Percentiles rank a stretch among this genome's conserved stretches.
phyloP scores from a whole-genome alignment of 2,888 invertebrate species.

The Lithosia quadra region DNA sequence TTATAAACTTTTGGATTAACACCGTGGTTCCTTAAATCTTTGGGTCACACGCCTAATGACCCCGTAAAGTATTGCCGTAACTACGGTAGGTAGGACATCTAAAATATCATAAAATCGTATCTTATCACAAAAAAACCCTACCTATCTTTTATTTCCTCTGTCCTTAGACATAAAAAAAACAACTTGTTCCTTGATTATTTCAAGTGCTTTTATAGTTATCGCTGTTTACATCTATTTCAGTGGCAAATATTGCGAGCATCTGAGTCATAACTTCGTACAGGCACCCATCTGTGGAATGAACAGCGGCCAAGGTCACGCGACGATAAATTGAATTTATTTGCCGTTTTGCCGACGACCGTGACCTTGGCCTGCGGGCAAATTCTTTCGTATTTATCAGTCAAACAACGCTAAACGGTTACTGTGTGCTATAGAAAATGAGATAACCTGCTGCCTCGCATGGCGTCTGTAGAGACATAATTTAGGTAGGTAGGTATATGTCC shows the following conservation, averaged over 20 bases:
- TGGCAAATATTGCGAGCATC: background rate
- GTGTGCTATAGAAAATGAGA: background rate
- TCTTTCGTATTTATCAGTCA: background rate
- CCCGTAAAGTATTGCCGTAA: too few species aligned
- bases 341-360: background rate
- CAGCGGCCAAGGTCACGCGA: background rate
- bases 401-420: background rate
- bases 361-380: background rate
- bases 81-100: too few species aligned
- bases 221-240: background rate
- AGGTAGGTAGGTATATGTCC: too few species aligned
- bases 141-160: background rate
- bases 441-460: too few species aligned
- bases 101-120: too few species aligned
- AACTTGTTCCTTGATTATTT: background rate
- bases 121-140: too few species aligned
- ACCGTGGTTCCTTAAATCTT: too few species aligned
- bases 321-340: background rate
- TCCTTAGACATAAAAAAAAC: background rate
- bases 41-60: too few species aligned
- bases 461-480: too few species aligned
- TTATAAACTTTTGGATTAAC: too few species aligned
- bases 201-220: background rate
- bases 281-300: background rate
- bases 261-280: background rate